Evolutionary conservation across 1,140 invertebrate genomes (phyloP).

Genomic region (Trigoniulus corallinus): DNA sequence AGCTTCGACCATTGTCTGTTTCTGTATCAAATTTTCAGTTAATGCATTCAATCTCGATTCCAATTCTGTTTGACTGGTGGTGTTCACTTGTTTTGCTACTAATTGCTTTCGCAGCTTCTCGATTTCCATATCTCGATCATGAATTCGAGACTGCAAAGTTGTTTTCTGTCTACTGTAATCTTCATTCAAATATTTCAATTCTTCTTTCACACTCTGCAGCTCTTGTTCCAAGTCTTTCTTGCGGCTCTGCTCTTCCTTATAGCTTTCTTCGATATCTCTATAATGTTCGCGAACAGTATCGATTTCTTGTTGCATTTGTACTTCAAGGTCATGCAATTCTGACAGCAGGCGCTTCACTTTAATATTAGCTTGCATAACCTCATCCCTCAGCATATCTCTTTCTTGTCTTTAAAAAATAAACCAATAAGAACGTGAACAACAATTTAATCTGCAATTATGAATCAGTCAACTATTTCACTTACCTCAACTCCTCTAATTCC

Average conservation of each 20-base stretch:
- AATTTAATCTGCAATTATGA: neutral
- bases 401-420: conserved; percentile 28
- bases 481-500: conserved; percentile 32
- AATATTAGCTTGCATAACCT: conserved; percentile 36
- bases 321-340: conserved; percentile 35
- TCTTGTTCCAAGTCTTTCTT: conserved; percentile 41
- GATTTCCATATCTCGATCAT: conserved; percentile 42
- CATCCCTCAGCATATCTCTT: conserved; percentile 39
- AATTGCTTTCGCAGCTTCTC: conserved; percentile 39
- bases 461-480: conserved; percentile 17
- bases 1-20: conserved; percentile 56
- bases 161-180: conserved; percentile 36
- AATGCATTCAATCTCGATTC: conserved; percentile 48
- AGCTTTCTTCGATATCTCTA: conserved; percentile 33
- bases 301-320: conserved; percentile 19
- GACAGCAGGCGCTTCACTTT: conserved; percentile 33
- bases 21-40: conserved; percentile 61
- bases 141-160: conserved; percentile 31
- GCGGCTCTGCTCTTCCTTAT: conserved; percentile 34
- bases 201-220: conserved; percentile 32
- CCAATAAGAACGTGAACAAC: neutral
- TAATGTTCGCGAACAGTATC: conserved; percentile 21
- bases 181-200: conserved; percentile 38
- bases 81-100: conserved; percentile 29
- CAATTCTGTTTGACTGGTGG: conserved; percentile 38